A percentile compares a stretch with the other conserved stretches of the same genome.
Evolutionary conservation across 2,113 vertebrate genomes (phyloP).

Genomic region (Nesoenas mayeri): DNA sequence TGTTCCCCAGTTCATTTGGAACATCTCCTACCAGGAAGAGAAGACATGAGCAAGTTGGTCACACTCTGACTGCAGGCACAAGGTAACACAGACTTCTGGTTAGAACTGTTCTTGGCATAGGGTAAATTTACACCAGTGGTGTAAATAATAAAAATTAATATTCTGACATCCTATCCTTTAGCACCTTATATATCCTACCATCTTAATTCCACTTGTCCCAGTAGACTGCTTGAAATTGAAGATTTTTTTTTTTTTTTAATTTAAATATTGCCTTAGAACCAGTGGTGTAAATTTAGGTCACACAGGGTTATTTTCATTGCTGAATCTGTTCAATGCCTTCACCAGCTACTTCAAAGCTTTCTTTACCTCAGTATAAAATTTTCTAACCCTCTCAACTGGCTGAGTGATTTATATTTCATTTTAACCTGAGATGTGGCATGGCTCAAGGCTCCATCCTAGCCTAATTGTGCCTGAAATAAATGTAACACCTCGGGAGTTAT

Average conservation of each 20-base stretch:
- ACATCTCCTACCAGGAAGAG: not conserved
- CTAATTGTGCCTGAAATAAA: slow-evolving; percentile 32
- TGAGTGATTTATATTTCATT: not conserved
- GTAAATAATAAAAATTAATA: too few relatives aligned
- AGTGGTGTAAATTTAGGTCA: not conserved
- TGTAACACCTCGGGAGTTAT: not conserved
- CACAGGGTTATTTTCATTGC: not conserved
- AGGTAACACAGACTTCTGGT: not conserved
- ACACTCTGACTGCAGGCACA: not conserved
- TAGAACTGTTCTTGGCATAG: not conserved
- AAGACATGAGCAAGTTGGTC: not conserved
- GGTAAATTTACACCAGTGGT: not conserved
- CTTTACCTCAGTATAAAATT: not conserved
- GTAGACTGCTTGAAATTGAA: not conserved
- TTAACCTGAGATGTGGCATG: not conserved
- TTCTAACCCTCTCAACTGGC: not conserved
- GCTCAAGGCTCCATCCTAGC: slow-evolving; percentile 44
- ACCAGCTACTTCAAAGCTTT: not conserved
- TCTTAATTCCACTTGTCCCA: not conserved
- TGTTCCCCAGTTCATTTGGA: not conserved
- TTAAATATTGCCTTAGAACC: not conserved
- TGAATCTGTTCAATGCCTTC: not conserved
- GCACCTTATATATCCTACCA: not conserved
- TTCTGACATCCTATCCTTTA: not conserved
- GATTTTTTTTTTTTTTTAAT: too few relatives aligned